Evolutionary conservation across 2,797 vertebrate species (phyloP), one percentile per base, ranked within the genome.

Genomic region (Streptopelia turtur): DNA sequence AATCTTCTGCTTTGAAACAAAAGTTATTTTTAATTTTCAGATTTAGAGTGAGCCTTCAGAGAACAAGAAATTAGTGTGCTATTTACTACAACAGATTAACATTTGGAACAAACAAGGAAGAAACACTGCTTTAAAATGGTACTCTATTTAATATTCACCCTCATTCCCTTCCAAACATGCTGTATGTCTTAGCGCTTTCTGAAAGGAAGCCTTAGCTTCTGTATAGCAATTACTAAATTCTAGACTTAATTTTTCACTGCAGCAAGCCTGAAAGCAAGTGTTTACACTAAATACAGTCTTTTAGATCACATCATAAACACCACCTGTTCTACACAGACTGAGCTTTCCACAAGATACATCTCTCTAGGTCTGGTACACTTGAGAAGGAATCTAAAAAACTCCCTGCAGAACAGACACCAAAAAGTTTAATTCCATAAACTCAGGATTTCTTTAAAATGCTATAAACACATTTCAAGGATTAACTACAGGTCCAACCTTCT

Each of bases 281-380:
- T 95, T 96, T 95, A 95, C 71, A 89, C 68, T 85, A 92, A 90
- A 97, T 68, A 94, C 61, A 93, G 88, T 33, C 53, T 95, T 87
- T 93, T 80, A 93, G 90, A 93, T 93, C 71, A 75, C 71, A 87
- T 85, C 68, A 89, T 65, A 92, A 94, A 90, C 93, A 93, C 57
- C 71, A 93, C 85, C 88, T 92, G 90, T 65, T 94, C 86, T 87
- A 94, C 71, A 64, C 2, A 83, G 60, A 66, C 41, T 33, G 27
- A 92, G 81, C 53, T 85, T 60, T 60, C 78, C 63, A 93, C 77
- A 79, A 79, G 39, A 83, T 25, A 49, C 43, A 45, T 31, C 30
- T 71, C 68, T 59, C 16, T 28, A 90, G 45, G 61, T 70, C 68
- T 83, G 57, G 33, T 75, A 87, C 22, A 28, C 28, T 77, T 0